These are phyloP conservation scores for Agapornis canus DNA, from an alignment of 2,797 vertebrate genomes.

Conservation along the genomic window DNA sequence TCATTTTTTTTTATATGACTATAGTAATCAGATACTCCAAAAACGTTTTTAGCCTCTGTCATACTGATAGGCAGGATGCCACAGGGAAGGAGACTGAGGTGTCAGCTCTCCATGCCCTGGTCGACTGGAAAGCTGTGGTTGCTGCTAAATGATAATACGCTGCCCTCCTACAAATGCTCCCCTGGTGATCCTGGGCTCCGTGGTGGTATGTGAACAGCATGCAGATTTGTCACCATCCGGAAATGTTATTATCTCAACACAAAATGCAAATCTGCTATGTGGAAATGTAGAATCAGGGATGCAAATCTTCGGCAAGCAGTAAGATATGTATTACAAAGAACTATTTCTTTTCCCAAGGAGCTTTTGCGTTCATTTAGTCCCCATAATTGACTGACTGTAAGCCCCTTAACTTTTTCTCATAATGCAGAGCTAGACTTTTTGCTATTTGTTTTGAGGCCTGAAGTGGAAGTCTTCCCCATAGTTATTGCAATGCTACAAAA, in stretches of 20 bases:
- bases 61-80: background rate
- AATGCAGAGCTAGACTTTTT: background rate
- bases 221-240: background rate
- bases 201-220: background rate
- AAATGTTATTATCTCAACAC: slow-evolving; percentile 6
- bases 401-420: background rate
- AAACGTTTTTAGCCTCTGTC: background rate
- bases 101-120: background rate
- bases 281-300: slow-evolving; percentile 25
- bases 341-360: background rate
- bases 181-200: background rate
- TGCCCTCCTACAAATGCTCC: background rate
- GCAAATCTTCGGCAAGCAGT: background rate
- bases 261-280: slow-evolving; percentile 1
- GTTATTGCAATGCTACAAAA: background rate
- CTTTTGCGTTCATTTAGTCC: background rate
- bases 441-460: background rate
- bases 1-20: background rate
- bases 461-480: background rate
- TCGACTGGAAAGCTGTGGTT: background rate
- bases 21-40: background rate
- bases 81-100: background rate
- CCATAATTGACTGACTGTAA: background rate
- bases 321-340: background rate
- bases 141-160: slow-evolving; percentile 9